These are phyloP conservation scores for Himalopsyche phryganea DNA, from an alignment of 1,140 invertebrate genomes.

Conservation along the genomic window DNA sequence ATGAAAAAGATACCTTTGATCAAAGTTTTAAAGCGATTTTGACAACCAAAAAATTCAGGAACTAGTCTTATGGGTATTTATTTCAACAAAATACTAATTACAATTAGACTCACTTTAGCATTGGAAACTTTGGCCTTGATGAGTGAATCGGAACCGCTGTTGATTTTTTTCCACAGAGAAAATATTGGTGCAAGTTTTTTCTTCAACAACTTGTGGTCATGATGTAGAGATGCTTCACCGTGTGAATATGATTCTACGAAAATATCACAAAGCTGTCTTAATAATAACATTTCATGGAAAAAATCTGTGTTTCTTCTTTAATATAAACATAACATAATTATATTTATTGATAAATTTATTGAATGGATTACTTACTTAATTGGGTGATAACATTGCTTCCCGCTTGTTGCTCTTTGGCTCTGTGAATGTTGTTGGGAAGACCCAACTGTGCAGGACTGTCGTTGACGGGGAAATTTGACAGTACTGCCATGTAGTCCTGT, in stretches of 20 bases:
- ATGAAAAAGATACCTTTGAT: no score
- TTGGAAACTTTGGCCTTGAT: constrained; percentile 22
- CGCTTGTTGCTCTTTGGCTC: constrained; percentile 23
- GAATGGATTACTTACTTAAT: constrained; percentile 15
- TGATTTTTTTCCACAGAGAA: constrained; percentile 31
- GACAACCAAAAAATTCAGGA: no score
- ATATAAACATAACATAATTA: no score
- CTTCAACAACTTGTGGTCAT: constrained; percentile 21
- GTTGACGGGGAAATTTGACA: constrained; percentile 21
- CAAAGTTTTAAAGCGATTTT: no score
- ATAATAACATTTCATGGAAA: no score
- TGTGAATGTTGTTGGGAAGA: constrained; percentile 29
- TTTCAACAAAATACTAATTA: no score
- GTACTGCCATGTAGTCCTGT: constrained; percentile 24
- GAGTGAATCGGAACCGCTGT: constrained; percentile 23
- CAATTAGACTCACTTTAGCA: constrained; percentile 23
- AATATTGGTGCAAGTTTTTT: constrained; percentile 28
- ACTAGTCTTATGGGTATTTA: no score
- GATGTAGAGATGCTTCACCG: constrained; percentile 6
- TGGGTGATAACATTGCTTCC: constrained; percentile 21
- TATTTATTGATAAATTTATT: neutral
- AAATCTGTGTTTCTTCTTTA: no score
- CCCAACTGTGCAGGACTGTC: constrained; percentile 24
- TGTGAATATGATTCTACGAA: constrained; percentile 17
- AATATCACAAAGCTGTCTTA: neutral